Base-by-base conservation (phyloP, 2,113 vertebrate species). In the Lamprotornis superbus region DNA sequence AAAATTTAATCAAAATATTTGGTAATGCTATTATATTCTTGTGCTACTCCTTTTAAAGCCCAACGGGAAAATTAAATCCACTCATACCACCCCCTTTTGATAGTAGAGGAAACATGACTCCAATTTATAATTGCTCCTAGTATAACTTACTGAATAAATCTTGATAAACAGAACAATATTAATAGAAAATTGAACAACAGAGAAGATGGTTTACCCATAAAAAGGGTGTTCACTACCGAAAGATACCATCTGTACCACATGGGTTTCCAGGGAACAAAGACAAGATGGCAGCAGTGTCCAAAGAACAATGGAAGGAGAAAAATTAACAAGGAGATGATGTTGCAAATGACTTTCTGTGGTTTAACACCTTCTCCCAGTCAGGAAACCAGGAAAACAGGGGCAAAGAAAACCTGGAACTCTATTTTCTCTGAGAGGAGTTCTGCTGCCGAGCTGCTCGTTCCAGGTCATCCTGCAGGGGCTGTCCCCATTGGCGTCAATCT, bases 401-500 rank as follows among this genome's bases (percentile, higher is more conserved):
- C 2, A 18, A 33, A 68, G 33, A 44, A 44, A 77, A 37, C 53
- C 14, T 27, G 25, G 31, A 37, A 68, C 52, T 22, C 6, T 27
- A 1, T 39, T 87, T 60, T 59, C 2, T 15, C 17, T 68, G 46
- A 27, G 27, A 37, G 27, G 37, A 27, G 37, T 37, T 69, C 8
- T 60, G 27, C 37, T 37, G 63, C 46, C 0, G 1, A 37, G 33
- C 37, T 37, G 33, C 7, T 68, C 2, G 0, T 7, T 5, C 31
- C 37, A 2, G 1, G 0, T 30, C 35, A 17, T 5, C 17, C 0
- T 0, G 16, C 31, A 15, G 40, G 11, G 18, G 3, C 23, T 39
- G 7, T 64, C 40, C 50, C 28, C 0, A 0, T 3, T 14, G 22
- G 47, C 1, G 0, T 27, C 0, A 0, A 65, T 40, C 35, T 13